A percentile compares a stretch with the other conserved stretches of the same genome.
Conservation (phyloP, 2,797 vertebrate genomes). For the Rhabdomys pumilio region DNA sequence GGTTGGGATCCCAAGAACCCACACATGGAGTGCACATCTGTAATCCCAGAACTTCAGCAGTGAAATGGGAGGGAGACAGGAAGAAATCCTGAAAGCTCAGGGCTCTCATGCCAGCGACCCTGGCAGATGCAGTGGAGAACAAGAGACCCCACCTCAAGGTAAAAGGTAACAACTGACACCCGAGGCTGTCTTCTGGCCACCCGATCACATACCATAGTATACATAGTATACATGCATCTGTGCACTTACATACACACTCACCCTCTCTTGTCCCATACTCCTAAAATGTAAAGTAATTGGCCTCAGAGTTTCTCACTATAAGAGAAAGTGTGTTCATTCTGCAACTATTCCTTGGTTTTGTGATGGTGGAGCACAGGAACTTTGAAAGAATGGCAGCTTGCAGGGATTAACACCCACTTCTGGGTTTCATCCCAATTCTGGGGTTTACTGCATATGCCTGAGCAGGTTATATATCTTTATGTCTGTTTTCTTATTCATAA, state of each 20-base stretch:
- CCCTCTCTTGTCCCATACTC: not conserved
- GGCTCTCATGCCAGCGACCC: not conserved
- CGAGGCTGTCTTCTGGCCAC: not conserved
- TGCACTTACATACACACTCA: not conserved
- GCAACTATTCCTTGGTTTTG: not conserved
- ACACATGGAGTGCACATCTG: not conserved
- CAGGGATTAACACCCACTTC: not conserved
- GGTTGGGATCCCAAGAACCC: not conserved
- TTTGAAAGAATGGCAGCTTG: not conserved
- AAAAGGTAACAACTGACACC: not conserved
- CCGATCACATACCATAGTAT: not conserved
- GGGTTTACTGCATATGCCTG: not conserved
- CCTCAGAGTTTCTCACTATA: not conserved
- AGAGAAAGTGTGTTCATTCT: not conserved
- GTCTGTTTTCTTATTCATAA: not conserved
- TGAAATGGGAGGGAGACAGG: not conserved
- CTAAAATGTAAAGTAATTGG: not conserved
- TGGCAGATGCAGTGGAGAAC: not conserved
- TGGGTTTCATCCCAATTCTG: not conserved
- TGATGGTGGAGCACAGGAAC: not conserved
- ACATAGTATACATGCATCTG: not conserved
- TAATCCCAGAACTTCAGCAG: not conserved
- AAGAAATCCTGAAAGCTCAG: not conserved
- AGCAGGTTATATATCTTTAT: not conserved
- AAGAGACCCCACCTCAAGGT: not conserved